Conservation (phyloP, 64 coral and sea anemone species). For the Stylophora pistillata region DNA sequence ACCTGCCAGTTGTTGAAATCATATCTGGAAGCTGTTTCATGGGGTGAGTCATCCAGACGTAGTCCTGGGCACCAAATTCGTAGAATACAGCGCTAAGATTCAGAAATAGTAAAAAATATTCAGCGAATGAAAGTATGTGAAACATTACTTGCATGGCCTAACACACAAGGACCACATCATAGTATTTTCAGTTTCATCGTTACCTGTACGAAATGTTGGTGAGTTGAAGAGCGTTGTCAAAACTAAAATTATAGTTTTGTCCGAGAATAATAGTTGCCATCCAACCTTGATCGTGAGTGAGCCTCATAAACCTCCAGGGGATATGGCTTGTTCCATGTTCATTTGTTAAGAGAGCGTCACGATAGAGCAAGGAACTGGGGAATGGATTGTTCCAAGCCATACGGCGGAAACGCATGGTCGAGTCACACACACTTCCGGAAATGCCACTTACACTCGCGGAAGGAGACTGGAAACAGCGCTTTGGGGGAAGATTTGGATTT, state of each 20-base stretch:
- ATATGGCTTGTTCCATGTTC: constrained; percentile 49
- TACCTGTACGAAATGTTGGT: constrained; percentile 90
- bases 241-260: constrained; percentile 62
- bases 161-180: neutral
- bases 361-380: constrained; percentile 33
- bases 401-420: constrained; percentile 51
- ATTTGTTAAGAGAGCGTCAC: constrained; percentile 63
- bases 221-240: constrained; percentile 37
- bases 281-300: constrained; percentile 65
- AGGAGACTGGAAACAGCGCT: constrained; percentile 47
- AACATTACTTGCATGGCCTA: no score
- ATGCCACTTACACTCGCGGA: constrained; percentile 32
- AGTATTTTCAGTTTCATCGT: no score
- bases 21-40: constrained; percentile 71
- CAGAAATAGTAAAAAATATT: neutral
- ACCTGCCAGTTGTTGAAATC: constrained; percentile 39
- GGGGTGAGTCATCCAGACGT: constrained; percentile 64
- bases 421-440: constrained; percentile 61
- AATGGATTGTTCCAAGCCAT: constrained; percentile 55
- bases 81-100: constrained; percentile 47
- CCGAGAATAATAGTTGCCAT: constrained; percentile 53
- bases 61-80: constrained; percentile 57
- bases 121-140: neutral
- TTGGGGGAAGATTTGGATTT: constrained; percentile 65
- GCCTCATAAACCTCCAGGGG: constrained; percentile 45